phyloP scores from a whole-genome alignment of 2,113 vertebrate species.

The Origma solitaria region DNA sequence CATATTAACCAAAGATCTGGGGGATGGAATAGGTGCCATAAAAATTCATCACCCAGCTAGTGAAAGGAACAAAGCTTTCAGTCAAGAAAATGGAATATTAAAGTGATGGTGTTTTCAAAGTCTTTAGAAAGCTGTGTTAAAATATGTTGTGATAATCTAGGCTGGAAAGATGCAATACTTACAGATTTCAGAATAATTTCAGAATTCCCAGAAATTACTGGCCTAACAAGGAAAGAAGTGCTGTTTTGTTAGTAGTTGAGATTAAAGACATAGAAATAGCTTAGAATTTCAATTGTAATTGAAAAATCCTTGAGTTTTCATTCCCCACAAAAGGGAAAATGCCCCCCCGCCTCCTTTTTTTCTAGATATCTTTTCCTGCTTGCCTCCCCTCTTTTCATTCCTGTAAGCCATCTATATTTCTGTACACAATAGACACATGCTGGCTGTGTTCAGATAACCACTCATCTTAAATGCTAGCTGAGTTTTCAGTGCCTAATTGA shows the following conservation, averaged over 20 bases:
- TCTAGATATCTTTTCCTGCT: background rate
- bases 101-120: background rate
- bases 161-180: background rate
- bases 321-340: background rate
- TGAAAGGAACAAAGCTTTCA: background rate
- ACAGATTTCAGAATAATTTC: background rate
- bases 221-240: background rate
- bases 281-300: background rate
- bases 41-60: background rate
- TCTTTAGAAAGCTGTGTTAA: background rate
- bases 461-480: background rate
- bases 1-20: background rate
- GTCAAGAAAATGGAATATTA: background rate
- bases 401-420: background rate
- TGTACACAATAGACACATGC: background rate
- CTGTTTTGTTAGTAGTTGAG: background rate
- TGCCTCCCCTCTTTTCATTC: background rate
- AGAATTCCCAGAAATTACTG: background rate
- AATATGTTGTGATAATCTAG: background rate
- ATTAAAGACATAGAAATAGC: background rate
- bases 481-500: background rate
- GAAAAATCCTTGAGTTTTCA: background rate
- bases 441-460: background rate
- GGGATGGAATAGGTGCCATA: background rate
- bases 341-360: accelerated